phyloP scores from a whole-genome alignment of 2,888 invertebrate species.

The Chrysodeixis includens region DNA sequence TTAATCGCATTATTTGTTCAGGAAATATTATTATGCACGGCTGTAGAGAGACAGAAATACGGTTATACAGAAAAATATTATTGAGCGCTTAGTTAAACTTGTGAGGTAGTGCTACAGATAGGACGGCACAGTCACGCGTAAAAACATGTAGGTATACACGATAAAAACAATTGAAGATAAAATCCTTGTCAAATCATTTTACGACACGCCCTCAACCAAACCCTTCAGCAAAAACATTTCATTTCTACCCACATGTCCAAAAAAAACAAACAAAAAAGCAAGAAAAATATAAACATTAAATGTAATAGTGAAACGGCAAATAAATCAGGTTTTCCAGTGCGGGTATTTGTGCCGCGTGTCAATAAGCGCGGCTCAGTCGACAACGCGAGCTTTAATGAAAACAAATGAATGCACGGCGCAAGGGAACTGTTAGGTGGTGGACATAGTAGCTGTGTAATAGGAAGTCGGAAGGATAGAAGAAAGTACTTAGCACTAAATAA shows the following conservation, averaged over 20 bases:
- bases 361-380: constrained; percentile 67
- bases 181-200: no score
- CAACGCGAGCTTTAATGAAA: constrained; percentile 81
- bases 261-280: not conserved
- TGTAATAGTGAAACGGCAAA: constrained; percentile 14
- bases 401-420: constrained; percentile 77
- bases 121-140: no score
- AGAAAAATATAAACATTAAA: constrained; percentile 14
- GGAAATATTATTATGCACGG: no score
- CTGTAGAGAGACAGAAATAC: no score
- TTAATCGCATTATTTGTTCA: no score
- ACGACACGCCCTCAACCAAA: no score
- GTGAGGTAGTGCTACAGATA: no score
- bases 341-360: constrained; percentile 56
- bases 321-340: constrained; percentile 38
- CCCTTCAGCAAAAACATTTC: not conserved
- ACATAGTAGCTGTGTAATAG: constrained; percentile 11
- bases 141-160: no score
- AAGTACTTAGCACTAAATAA: no score
- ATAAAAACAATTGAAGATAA: no score
- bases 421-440: constrained; percentile 60
- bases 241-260: not conserved
- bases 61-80: no score
- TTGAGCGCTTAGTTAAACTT: no score
- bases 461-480: not conserved